A percentile compares a stretch with the other conserved stretches of the same genome.
phyloP scores from a whole-genome alignment of 2,797 vertebrate genomes.

The Sebastes hopkinsi region DNA sequence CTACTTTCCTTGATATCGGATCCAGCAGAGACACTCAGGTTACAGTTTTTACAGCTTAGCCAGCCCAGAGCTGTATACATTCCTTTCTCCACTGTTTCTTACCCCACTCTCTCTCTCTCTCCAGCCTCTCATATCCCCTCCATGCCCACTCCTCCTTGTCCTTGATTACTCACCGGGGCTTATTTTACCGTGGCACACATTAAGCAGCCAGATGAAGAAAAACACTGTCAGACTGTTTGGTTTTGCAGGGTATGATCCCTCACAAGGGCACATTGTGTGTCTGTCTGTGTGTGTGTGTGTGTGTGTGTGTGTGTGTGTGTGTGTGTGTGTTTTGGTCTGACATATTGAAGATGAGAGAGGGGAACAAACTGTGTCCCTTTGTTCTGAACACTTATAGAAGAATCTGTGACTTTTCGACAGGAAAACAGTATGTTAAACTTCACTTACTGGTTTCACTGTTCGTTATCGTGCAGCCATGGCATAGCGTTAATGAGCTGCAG shows the following conservation, averaged over 20 bases:
- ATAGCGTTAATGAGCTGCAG: slow-evolving; percentile 22
- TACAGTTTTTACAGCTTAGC: slow-evolving; percentile 99
- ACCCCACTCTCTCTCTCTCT: slow-evolving; percentile 61
- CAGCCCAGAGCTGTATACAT: slow-evolving; percentile 97
- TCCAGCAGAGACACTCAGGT: slow-evolving; percentile 89
- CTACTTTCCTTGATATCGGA: slow-evolving; percentile 99
- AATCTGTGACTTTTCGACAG: slow-evolving; percentile 13
- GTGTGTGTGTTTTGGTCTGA: slow-evolving; percentile 44
- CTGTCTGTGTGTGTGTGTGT: slow-evolving; percentile 25
- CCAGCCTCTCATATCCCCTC: slow-evolving; percentile 77
- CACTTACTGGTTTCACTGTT: not conserved
- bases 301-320: slow-evolving; percentile 39
- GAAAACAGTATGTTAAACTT: slow-evolving; percentile 29
- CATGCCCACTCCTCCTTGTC: slow-evolving; percentile 85
- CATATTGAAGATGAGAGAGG: slow-evolving; percentile 49
- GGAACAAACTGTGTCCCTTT: slow-evolving; percentile 32
- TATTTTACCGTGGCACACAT: slow-evolving; percentile 97
- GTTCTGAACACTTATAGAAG: slow-evolving; percentile 3
- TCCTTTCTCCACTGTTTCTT: slow-evolving; percentile 92
- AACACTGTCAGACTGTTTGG: slow-evolving; percentile 93
- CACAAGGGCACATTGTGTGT: slow-evolving; percentile 95
- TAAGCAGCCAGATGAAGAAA: slow-evolving; percentile 94
- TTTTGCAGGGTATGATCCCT: slow-evolving; percentile 86
- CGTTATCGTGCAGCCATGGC: not conserved
- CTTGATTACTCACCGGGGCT: slow-evolving; percentile 95